Conservation (phyloP, 2,888 invertebrate genomes). For the Drosophila pseudotakahashii region DNA sequence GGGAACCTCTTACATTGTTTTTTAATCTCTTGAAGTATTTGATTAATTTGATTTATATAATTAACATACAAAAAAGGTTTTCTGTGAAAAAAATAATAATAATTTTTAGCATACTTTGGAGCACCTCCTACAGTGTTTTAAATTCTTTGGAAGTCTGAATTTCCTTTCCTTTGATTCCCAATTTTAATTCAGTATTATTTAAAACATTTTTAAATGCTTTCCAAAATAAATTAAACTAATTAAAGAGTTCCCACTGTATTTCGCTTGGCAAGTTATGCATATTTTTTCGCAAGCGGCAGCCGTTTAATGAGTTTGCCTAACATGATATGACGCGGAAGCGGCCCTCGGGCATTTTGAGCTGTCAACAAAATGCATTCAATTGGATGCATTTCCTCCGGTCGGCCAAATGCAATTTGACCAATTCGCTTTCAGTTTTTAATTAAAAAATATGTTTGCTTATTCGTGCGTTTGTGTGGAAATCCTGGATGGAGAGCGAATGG, state of each 20-base stretch:
- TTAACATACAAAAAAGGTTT: too few relatives aligned
- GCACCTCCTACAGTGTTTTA: too few relatives aligned
- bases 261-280: slow-evolving; percentile 11
- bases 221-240: too few relatives aligned
- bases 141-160: too few relatives aligned
- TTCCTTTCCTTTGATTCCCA: too few relatives aligned
- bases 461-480: slow-evolving; percentile 15
- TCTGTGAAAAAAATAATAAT: too few relatives aligned
- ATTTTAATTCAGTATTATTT: too few relatives aligned
- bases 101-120: too few relatives aligned
- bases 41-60: too few relatives aligned
- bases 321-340: slow-evolving; percentile 30
- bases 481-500: slow-evolving; percentile 5
- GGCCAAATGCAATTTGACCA: slow-evolving; percentile 28
- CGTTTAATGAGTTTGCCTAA: slow-evolving; percentile 35
- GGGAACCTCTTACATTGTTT: neutral
- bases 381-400: slow-evolving; percentile 32
- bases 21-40: neutral
- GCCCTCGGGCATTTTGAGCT: slow-evolving; percentile 16
- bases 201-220: too few relatives aligned
- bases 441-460: slow-evolving; percentile 24
- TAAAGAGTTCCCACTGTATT: neutral
- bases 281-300: slow-evolving; percentile 8
- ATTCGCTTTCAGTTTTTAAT: slow-evolving; percentile 24
- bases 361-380: slow-evolving; percentile 36